These are phyloP conservation scores for Axea sp. DNA, from an alignment of 2,888 invertebrate species.

Conservation along the genomic window DNA sequence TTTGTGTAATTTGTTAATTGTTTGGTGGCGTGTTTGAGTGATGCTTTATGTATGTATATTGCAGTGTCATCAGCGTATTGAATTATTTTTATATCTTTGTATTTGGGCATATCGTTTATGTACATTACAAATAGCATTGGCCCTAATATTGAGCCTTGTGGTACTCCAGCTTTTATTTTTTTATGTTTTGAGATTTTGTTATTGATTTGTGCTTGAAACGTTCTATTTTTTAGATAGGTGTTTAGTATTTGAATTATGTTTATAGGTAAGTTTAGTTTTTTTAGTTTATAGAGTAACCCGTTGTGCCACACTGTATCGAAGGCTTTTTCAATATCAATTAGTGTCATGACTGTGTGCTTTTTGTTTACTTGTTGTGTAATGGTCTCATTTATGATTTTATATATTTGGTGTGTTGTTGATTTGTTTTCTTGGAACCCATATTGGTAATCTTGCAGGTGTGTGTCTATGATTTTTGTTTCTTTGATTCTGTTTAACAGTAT, in stretches of 20 bases:
- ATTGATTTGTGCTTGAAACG: slow-evolving; percentile 31
- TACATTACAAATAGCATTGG: slow-evolving; percentile 1
- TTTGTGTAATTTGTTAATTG: no score
- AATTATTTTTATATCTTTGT: background rate
- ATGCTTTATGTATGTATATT: background rate
- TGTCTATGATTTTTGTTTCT: slow-evolving; percentile 2
- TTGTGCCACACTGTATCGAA: slow-evolving; percentile 3
- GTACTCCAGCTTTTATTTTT: slow-evolving; percentile 36
- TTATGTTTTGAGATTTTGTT: background rate
- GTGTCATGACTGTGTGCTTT: background rate
- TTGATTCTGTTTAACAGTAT: slow-evolving; percentile 55
- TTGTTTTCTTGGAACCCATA: background rate
- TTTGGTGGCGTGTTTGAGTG: no score
- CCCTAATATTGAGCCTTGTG: slow-evolving; percentile 33
- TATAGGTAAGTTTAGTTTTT: background rate
- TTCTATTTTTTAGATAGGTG: slow-evolving; percentile 10
- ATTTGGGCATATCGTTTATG: slow-evolving; percentile 3
- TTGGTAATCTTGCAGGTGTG: background rate
- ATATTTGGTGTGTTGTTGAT: background rate
- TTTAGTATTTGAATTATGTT: background rate
- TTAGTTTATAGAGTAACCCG: slow-evolving; percentile 13
- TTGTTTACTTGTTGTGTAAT: background rate
- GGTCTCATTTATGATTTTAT: background rate
- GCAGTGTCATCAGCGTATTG: slow-evolving; percentile 1
- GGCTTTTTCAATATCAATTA: slow-evolving; percentile 2